Base-by-base conservation (phyloP, 2,888 invertebrate species). In the Pristionchus arcanus region DNA sequence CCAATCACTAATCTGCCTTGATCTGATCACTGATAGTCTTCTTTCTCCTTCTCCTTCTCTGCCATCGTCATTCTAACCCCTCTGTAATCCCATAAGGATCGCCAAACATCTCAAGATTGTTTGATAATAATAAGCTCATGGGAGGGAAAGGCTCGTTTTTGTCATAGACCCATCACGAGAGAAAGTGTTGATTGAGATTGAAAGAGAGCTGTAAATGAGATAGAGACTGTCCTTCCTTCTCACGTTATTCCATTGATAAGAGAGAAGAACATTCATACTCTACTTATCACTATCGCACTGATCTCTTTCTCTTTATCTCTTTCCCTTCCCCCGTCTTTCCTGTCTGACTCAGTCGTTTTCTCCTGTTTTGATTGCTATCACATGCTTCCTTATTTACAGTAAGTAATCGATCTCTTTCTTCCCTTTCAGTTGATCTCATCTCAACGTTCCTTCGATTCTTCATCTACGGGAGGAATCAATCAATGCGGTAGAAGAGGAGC, bases 391-490 rank as follows among this genome's bases (percentile, higher is more conserved):
- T 71, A 31, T 34, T 71, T 71, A 31, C 34, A 34, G 19, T 71
- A 34, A 71, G 3, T 3, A 34, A 71, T 71, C 31, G 71, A 21
- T 16, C 28, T 15, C 13, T 31, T 0, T 16, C 25, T 19, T 84
- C 3, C 55, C 15, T 59, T 85, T 28, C 84, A 85, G 84, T 59
- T 85, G 59, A 59, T 85, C 21, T 21, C 84, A 13, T 59, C 84
- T 85, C 84, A 85, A 85, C 84, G 84, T 85, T 85, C 84, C 34
- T 85, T 85, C 84, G 84, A 85, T 85, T 85, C 84, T 59, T 85
- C 84, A 15, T 85, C 84, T 16, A 59, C 84, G 16, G 55, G 59
- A 34, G 55, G 34, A 85, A 85, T 85, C 84, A 85, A 85, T n/a
- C 84, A 85, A 85, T 85, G 84, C 49, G 81, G 81, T 81, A 81